Base-by-base conservation (phyloP, 2,113 vertebrate genomes). In the Rhinolophus ferrumequinum region DNA sequence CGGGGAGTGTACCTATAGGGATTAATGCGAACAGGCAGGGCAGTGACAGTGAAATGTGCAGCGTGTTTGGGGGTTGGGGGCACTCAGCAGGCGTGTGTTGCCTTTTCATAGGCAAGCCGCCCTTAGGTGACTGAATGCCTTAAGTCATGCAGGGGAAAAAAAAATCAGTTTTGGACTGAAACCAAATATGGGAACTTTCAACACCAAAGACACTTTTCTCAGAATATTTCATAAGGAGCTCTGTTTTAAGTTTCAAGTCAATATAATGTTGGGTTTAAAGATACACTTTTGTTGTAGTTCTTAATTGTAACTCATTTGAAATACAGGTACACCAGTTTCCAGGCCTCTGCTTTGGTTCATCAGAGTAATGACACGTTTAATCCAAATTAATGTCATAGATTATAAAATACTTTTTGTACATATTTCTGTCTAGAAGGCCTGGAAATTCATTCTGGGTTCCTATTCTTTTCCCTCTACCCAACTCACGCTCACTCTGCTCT, bases 111-210 rank as follows among this genome's bases (percentile, higher is more conserved):
- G 79, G 83, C 64, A 10, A 26, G 24, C 52, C 56, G 84, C 30
- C 84, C 56, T 10, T 6, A 5, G 22, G 6, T 86, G 83, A 77
- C 79, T 77, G 64, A 92, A 47, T 41, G 90, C 52, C 79, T 38
- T 67, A 92, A 92, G 69, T 81, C 97, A 84, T 15, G 30, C 66
- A 47, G 21, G 64, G 64, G 13, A 1, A 26, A 14, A 9, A 88
- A 38, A 88, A 33, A 22, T 81, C 79, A 24, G 79, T 93, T 82
- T 35, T 56, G 89, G 92, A 75, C 72, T 70, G 66, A 89, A 77
- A 73, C 84, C 93, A 95, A 85, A 72, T 52, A 44, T 21, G 47
- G 24, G 56, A 76, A 58, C 24, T 79, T 86, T 95, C 73, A 89
- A 47, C 66, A 93, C 35, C 81, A 66, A 77, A 87, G 62, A 54